Evolutionary conservation across 2,113 vertebrate genomes (phyloP), one percentile per base, ranked within the genome.

Genomic region (Sitta europaea): DNA sequence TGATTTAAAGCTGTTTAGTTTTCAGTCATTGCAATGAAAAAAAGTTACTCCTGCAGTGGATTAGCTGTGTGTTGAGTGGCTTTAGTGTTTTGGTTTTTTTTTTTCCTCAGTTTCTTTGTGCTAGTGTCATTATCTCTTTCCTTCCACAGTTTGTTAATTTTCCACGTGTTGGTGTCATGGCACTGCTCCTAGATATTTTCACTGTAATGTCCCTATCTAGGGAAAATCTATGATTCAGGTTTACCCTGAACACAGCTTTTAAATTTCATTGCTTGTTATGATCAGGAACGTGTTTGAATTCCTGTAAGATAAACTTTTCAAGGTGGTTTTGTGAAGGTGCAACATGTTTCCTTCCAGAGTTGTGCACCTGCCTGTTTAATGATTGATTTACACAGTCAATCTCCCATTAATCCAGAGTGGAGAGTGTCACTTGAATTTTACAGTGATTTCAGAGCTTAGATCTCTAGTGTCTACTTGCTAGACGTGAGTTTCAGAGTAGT

Each of bases 311-410:
- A 33, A 84, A 62, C 48, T 88, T 80, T 23, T 16, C 35, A 12
- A 18, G 43, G 31, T 21, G 43, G 20, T 36, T 94, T 62, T 31
- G 57, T 12, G 50, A 33, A 53, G 54, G 33, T 36, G 40, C 24
- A 40, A 59, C 43, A 6, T 1, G 3, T 55, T 94, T 61, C 59
- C 50, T 82, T 36, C 72, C 23, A 4, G 8, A 61, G 75, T 43
- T 71, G 12, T 59, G 43, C 55, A 45, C 42, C 40, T 79, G 58
- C 79, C 45, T 80, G 51, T n/a, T 93, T 94, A 93, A 93, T 90
- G 79, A 90, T 94, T 92, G 62, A 93, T 84, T 67, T 40, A 29
- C 38, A 55, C 1, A 4, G 28, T 53, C 40, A 33, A 22, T 90
- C n/a, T 48, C n/a, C 48, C 33, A 1, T 33, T 58, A 71, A 55